A percentile compares a stretch with the other conserved stretches of the same genome.
Conservation (phyloP, 1,140 invertebrate species). For the Gryon sp. region DNA sequence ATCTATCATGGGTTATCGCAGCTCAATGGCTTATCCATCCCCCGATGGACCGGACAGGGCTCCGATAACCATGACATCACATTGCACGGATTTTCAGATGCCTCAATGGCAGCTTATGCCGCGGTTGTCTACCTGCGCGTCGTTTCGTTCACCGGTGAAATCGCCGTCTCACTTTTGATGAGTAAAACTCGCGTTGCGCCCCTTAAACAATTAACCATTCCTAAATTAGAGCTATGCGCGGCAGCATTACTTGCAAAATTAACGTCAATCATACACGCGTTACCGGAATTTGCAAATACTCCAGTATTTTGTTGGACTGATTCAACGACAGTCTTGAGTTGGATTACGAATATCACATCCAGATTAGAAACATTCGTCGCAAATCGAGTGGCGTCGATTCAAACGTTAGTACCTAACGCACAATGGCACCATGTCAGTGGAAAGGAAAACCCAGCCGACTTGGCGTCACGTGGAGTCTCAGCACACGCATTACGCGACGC, state of each 20-base stretch:
- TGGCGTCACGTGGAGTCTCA: not conserved
- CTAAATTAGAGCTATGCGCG: not conserved
- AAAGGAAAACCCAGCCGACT: not conserved
- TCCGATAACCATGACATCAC: not conserved
- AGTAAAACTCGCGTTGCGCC: not conserved
- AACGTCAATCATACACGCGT: no score
- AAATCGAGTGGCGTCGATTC: not conserved
- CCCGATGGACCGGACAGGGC: not conserved
- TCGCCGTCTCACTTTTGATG: not conserved
- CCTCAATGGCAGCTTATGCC: not conserved
- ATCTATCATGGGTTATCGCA: not conserved
- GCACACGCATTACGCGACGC: not conserved
- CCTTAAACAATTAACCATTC: not conserved
- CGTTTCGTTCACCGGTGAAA: not conserved
- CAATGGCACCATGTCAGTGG: not conserved
- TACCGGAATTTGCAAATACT: no score
- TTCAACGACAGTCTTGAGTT: not conserved
- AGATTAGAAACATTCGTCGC: not conserved
- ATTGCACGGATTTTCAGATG: not conserved
- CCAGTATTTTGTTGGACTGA: constrained; percentile 2
- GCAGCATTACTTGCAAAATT: not conserved
- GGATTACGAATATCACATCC: no score
- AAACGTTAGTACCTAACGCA: not conserved
- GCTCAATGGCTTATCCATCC: not conserved
- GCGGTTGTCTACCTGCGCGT: not conserved